These are phyloP conservation scores for Phyllostomus discolor DNA, from an alignment of 2,113 vertebrate genomes.

Conservation along the genomic window DNA sequence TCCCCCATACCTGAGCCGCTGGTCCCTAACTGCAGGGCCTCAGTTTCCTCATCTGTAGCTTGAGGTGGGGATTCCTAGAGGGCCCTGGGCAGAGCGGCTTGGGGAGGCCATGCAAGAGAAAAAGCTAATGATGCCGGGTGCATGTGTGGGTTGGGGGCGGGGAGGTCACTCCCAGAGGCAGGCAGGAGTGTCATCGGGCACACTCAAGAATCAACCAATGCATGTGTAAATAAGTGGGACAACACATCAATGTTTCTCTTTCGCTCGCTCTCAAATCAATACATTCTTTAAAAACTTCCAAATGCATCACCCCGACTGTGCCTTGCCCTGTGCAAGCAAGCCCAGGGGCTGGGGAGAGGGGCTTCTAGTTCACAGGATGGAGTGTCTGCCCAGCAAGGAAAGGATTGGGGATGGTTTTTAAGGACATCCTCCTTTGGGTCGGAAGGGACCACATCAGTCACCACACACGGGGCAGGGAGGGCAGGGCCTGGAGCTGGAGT, in stretches of 20 bases:
- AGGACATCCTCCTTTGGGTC: neutral
- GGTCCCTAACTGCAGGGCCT: neutral
- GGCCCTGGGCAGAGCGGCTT: neutral
- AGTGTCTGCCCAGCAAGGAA: neutral
- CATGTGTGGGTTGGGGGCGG: too few species aligned
- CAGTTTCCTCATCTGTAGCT: neutral
- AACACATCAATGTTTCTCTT: too few species aligned
- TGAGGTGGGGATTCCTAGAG: neutral
- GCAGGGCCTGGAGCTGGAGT: neutral
- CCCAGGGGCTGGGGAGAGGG: neutral
- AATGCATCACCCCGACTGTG: neutral
- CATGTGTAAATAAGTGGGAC: too few species aligned
- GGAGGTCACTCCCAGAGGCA: neutral
- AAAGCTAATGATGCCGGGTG: fast-evolving
- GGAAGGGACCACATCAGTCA: neutral
- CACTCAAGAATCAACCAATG: too few species aligned
- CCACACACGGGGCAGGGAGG: fast-evolving
- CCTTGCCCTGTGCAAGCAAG: fast-evolving
- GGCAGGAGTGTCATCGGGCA: too few species aligned
- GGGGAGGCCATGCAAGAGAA: neutral
- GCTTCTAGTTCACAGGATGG: fast-evolving
- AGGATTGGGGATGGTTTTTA: fast-evolving
- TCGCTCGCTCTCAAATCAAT: too few species aligned
- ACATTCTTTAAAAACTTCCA: neutral
- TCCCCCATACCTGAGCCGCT: neutral